Conservation (phyloP, 2,888 invertebrate genomes). For the Euclidia mi region DNA sequence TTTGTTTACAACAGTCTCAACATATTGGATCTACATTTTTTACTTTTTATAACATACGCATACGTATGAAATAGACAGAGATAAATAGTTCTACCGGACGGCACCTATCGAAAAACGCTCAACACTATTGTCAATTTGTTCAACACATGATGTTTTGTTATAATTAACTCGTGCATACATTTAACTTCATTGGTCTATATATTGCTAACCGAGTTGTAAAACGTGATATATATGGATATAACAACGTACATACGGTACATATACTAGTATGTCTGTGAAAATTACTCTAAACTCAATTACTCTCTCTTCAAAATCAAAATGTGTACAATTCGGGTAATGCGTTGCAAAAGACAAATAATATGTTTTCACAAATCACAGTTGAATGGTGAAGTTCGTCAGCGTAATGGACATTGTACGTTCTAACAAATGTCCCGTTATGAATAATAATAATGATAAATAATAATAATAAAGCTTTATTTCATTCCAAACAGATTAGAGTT, state of each 20-base stretch:
- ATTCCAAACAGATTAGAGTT: no score
- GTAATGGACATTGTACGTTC: constrained; percentile 18
- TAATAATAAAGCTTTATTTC: no score
- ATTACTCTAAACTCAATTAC: no score
- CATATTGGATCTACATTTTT: background rate
- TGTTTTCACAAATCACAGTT: constrained; percentile 15
- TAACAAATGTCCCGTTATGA: constrained; percentile 12
- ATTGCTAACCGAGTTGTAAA: no score
- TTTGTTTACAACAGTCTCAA: background rate
- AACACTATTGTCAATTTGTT: constrained; percentile 16
- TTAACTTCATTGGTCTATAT: background rate
- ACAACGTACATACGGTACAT: no score
- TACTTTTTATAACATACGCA: background rate
- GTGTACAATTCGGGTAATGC: background rate
- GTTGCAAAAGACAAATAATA: constrained; percentile 7
- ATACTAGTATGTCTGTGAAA: no score
- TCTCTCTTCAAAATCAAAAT: background rate
- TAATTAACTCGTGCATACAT: constrained; percentile 20
- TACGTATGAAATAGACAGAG: background rate
- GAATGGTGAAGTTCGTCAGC: constrained; percentile 12
- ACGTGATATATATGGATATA: no score
- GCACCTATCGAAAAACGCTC: constrained; percentile 30
- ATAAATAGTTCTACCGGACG: constrained; percentile 7
- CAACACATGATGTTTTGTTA: constrained; percentile 14
- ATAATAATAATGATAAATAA: no score